Conservation (phyloP, 2,888 invertebrate species). For the Candidula unifasciata region DNA sequence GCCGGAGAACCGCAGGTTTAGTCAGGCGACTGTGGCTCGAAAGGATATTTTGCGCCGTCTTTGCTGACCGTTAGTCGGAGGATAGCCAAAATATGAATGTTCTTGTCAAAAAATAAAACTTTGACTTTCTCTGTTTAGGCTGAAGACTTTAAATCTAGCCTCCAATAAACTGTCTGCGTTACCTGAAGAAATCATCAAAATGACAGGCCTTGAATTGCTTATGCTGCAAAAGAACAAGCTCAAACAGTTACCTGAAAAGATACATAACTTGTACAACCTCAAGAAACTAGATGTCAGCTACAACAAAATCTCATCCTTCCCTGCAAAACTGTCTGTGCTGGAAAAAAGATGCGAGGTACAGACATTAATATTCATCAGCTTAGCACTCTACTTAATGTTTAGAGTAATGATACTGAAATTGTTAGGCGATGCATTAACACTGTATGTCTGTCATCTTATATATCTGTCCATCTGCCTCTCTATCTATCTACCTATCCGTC, state of each 20-base stretch:
- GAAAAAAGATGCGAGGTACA: conserved; percentile 60
- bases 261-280: conserved; percentile 72
- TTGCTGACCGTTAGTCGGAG: no score
- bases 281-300: conserved; percentile 71
- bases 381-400: no score
- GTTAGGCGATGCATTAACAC: no score
- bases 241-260: conserved; percentile 73
- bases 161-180: conserved; percentile 71
- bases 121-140: conserved; percentile 49
- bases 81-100: no score
- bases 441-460: no score
- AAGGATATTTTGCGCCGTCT: no score
- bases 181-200: conserved; percentile 73
- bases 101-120: no score
- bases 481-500: no score
- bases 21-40: no score
- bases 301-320: conserved; percentile 72
- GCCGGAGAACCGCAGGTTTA: no score
- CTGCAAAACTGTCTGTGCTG: conserved; percentile 67
- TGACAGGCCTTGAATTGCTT: conserved; percentile 83
- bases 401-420: no score
- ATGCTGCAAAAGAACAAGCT: conserved; percentile 91
- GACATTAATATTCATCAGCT: not conserved
- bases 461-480: no score
- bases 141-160: conserved; percentile 66